Base-by-base conservation (phyloP, 2,888 invertebrate species). In the Automeris io region DNA sequence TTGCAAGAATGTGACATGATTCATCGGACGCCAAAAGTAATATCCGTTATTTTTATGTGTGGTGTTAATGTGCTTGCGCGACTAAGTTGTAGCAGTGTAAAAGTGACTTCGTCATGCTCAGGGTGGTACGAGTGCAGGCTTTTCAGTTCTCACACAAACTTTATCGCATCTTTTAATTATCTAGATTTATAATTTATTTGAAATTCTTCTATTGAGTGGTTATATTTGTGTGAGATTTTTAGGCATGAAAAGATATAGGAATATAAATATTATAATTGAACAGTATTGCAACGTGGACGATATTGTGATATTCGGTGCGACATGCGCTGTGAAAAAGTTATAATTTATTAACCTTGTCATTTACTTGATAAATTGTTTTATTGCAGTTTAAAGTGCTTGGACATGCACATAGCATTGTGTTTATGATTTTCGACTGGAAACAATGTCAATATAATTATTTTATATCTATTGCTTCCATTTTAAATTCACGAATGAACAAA, bases 91-190 rank as follows among this genome's bases (percentile, higher is more conserved):
- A 54, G 56, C 45, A 57, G 61, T 61, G 62, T 69, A 47, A 44
- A 49, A 59, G 69, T 68, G 70, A 61, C 64, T 71, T 66, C 57
- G 76, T 75, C 83, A 83, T 83, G 83, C 83, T 76, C 60, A 64
- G 71, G 74, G 81, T 76, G 79, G 81, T 76, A 82, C 83, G 77
- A 74, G 83, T 85, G 85, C 83, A 81, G 83, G 78, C 76, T 55
- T 54, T 51, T 49, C n/a, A 45, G 51, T 56, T 70, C 70, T 65
- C 72, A 68, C 75, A 75, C 72, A 72, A 77, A 77, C 70, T 46
- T 51, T 53, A 40, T 22, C 38, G 41, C 22, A 40, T 41, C n/a
- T n/a, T n/a, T 37, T 22, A 22, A 26, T 16, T 24, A 33, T 35
- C 2, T 16, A n/a, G n/a, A 29, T 16, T 29, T 16, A 2, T 29